phyloP scores from a whole-genome alignment of 1,140 invertebrate genomes.

The Hesperophylax magnus region DNA sequence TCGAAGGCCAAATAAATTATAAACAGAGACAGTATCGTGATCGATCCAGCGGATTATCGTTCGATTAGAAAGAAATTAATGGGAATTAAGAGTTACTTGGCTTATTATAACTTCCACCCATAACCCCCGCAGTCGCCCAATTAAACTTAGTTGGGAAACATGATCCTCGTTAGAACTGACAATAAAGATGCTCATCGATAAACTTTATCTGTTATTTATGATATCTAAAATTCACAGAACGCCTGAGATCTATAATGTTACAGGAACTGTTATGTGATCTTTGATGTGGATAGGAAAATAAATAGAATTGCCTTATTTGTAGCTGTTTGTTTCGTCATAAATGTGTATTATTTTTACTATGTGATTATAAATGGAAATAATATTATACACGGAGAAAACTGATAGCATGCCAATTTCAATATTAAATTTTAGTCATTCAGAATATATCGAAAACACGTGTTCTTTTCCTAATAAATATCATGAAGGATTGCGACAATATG shows the following conservation, averaged over 20 bases:
- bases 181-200: conserved; percentile 23
- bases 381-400: no score
- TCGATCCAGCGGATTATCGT: conserved; percentile 15
- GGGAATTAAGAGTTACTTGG: conserved; percentile 35
- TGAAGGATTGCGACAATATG: no score
- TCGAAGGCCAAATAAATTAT: conserved; percentile 37
- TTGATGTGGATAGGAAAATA: neutral
- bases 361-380: no score
- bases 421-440: no score
- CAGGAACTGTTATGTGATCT: conserved; percentile 13
- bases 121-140: conserved; percentile 25
- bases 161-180: conserved; percentile 34
- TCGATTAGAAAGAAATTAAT: conserved; percentile 41
- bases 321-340: no score
- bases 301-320: no score
- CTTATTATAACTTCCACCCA: conserved; percentile 6
- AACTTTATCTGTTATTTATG: conserved; percentile 24
- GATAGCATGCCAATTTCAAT: no score
- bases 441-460: no score
- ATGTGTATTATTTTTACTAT: no score
- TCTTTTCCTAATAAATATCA: no score
- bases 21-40: conserved; percentile 40
- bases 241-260: conserved; percentile 15
- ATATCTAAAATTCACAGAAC: conserved; percentile 11
- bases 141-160: conserved; percentile 20